Evolutionary conservation across 2,113 vertebrate genomes (phyloP).

Genomic region (Megaceryle torquata): DNA sequence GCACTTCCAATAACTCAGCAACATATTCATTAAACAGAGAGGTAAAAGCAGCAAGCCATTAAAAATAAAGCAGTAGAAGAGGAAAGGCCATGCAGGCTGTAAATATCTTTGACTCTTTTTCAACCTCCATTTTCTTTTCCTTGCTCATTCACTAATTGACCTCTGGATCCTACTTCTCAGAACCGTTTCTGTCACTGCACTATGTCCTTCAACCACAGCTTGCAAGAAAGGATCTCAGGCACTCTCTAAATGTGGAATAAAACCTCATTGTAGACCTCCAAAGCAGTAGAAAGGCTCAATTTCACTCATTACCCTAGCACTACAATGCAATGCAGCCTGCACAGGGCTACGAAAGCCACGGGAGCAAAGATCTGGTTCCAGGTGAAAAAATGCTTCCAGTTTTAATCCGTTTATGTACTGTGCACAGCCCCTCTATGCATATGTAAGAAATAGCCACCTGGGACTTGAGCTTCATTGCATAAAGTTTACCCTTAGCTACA

Average conservation of each 20-base stretch:
- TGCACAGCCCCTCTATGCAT: neutral
- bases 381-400: neutral
- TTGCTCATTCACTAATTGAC: slow-evolving; percentile 48
- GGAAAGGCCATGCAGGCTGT: slow-evolving; percentile 33
- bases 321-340: neutral
- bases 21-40: slow-evolving; percentile 67
- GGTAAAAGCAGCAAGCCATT: slow-evolving; percentile 64
- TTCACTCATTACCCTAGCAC: neutral
- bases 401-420: neutral
- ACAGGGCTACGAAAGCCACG: neutral
- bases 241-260: neutral
- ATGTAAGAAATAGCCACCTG: neutral
- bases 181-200: neutral
- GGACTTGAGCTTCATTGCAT: neutral
- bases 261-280: neutral
- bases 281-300: neutral
- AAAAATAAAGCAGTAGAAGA: slow-evolving; percentile 52
- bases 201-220: slow-evolving; percentile 29
- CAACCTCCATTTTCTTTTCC: slow-evolving; percentile 56
- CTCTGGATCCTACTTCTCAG: slow-evolving; percentile 20
- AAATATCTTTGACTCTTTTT: slow-evolving; percentile 67
- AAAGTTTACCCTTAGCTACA: neutral
- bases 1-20: slow-evolving; percentile 60
- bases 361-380: neutral
- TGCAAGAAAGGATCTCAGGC: neutral